A percentile compares a stretch with the other conserved stretches of the same genome.
These are phyloP conservation scores for Chionomys nivalis DNA, from an alignment of 2,113 vertebrate genomes.

Conservation along the genomic window DNA sequence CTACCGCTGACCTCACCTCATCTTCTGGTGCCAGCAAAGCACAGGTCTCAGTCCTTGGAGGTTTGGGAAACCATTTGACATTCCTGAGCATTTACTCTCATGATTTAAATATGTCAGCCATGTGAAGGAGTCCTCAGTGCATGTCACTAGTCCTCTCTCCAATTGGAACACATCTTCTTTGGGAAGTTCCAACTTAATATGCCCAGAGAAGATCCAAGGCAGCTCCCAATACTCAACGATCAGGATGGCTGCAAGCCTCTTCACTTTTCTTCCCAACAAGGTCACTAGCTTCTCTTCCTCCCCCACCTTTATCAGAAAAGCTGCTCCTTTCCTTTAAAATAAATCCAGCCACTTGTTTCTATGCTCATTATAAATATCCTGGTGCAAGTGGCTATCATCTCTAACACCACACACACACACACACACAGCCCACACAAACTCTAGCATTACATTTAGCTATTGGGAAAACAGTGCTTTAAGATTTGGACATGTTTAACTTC, in stretches of 20 bases:
- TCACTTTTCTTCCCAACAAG: neutral
- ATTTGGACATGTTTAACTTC: no score
- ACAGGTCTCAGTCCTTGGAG: neutral
- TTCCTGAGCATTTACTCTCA: neutral
- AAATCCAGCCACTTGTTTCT: neutral
- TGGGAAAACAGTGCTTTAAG: no score
- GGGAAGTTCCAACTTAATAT: neutral
- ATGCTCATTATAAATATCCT: neutral
- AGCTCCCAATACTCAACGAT: neutral
- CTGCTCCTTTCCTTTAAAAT: neutral
- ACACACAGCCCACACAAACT: no score
- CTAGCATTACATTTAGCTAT: no score
- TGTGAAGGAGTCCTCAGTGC: neutral
- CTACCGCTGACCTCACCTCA: neutral
- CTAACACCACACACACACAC: no score
- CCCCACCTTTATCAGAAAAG: neutral
- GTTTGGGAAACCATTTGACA: neutral
- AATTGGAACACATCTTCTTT: neutral
- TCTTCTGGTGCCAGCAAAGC: rapidly evolving
- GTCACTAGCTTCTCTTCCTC: neutral
- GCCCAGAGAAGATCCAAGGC: neutral
- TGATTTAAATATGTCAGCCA: neutral
- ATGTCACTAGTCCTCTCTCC: neutral
- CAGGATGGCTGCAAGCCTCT: neutral
- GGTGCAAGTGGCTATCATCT: neutral